Percentiles rank a stretch among this genome's conserved stretches.
phyloP scores from a whole-genome alignment of 23 tunicate genomes.

The Corella eumyota region DNA sequence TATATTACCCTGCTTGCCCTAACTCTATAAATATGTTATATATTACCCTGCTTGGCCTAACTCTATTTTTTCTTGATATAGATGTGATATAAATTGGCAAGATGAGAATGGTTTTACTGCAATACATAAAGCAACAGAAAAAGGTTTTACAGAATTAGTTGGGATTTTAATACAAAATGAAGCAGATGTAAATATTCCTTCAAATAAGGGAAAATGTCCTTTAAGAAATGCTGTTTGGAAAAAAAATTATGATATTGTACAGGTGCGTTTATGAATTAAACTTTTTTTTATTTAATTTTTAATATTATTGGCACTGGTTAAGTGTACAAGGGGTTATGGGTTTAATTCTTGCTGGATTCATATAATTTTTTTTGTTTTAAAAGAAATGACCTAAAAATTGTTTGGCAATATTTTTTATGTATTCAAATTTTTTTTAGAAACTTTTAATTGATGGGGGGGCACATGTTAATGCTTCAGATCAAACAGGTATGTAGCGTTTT shows the following conservation, averaged over 20 bases:
- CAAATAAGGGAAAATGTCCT: conserved; percentile 11
- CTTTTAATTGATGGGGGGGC: neutral
- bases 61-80: conserved; percentile 2
- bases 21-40: no score
- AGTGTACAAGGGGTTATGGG: neutral
- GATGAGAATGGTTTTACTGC: conserved; percentile 26
- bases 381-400: no score
- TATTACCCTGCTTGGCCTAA: no score
- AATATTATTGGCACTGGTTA: neutral
- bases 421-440: neutral
- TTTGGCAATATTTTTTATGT: no score
- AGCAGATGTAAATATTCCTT: conserved; percentile 23
- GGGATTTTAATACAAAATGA: conserved; percentile 18
- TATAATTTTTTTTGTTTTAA: no score
- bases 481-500: no score
- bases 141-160: conserved; percentile 23
- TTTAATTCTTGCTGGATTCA: neutral
- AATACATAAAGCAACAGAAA: conserved; percentile 24
- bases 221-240: conserved; percentile 29
- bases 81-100: conserved; percentile 39
- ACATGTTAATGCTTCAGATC: conserved; percentile 1
- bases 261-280: conserved; percentile 5
- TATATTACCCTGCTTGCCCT: no score
- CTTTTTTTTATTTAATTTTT: neutral
- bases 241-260: conserved; percentile 23